These are phyloP conservation scores for Elegia similella DNA, from an alignment of 2,888 invertebrate genomes.

Conservation along the genomic window DNA sequence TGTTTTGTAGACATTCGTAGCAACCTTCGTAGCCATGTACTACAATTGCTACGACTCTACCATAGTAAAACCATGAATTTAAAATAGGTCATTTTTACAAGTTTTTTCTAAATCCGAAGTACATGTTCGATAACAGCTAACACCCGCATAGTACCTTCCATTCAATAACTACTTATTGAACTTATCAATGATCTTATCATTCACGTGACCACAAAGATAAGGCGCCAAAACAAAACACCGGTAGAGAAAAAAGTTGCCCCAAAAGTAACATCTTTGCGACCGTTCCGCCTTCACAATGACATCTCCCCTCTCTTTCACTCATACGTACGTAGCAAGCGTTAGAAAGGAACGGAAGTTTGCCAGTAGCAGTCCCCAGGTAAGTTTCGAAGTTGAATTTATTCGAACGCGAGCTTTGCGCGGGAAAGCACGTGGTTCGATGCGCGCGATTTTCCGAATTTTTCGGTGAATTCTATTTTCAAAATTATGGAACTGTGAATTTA, in stretches of 20 bases:
- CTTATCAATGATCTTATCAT: constrained; percentile 31
- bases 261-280: constrained; percentile 46
- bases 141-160: constrained; percentile 9
- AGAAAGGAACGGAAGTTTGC: constrained; percentile 46
- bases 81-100: neutral
- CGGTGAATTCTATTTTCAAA: constrained; percentile 26
- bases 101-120: neutral
- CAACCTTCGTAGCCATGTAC: neutral
- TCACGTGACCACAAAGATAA: constrained; percentile 62
- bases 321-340: constrained; percentile 7
- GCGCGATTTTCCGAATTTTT: constrained; percentile 45
- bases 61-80: neutral
- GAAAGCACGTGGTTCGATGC: constrained; percentile 64
- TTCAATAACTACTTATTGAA: constrained; percentile 10
- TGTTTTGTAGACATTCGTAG: neutral
- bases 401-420: constrained; percentile 75
- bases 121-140: neutral
- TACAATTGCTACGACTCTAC: neutral
- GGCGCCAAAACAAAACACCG: constrained; percentile 65
- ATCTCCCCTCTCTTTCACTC: constrained; percentile 36
- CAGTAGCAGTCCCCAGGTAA: constrained; percentile 68
- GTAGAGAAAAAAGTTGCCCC: constrained; percentile 51
- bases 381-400: constrained; percentile 61
- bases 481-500: constrained; percentile 23
- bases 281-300: constrained; percentile 65